phyloP scores from a whole-genome alignment of 1,140 invertebrate species.

The Anagrus nilaparvatae region DNA sequence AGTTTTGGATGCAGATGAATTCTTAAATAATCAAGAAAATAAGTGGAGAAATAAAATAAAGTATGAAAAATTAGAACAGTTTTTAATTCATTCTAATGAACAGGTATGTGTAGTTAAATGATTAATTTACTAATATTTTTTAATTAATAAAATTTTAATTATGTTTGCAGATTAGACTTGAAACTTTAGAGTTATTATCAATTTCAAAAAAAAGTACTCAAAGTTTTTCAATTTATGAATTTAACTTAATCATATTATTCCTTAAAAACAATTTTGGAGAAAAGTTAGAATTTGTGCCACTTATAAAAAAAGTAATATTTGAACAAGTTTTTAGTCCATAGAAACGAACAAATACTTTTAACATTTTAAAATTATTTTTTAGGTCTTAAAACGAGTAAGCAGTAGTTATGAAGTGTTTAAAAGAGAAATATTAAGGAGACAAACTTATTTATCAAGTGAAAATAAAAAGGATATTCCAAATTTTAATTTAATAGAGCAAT shows the following conservation, averaged over 20 bases:
- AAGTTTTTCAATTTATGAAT: slow-evolving; percentile 48
- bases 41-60: slow-evolving; percentile 35
- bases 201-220: slow-evolving; percentile 69
- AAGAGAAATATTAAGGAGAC: slow-evolving; percentile 21
- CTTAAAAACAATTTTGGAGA: slow-evolving; percentile 60
- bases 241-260: slow-evolving; percentile 57
- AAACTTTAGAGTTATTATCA: slow-evolving; percentile 56
- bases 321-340: neutral
- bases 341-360: slow-evolving; percentile 5
- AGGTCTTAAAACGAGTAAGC: slow-evolving; percentile 32
- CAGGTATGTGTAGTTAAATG: slow-evolving; percentile 29
- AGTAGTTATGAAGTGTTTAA: slow-evolving; percentile 27
- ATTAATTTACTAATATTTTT: slow-evolving; percentile 8
- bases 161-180: slow-evolving; percentile 34
- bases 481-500: neutral
- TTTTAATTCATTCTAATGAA: slow-evolving; percentile 33
- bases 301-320: slow-evolving; percentile 51
- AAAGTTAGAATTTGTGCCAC: slow-evolving; percentile 50
- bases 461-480: slow-evolving; percentile 3
- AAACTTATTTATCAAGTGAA: slow-evolving; percentile 16
- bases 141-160: slow-evolving; percentile 9
- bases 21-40: slow-evolving; percentile 11
- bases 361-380: slow-evolving; percentile 10
- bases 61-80: slow-evolving; percentile 29
- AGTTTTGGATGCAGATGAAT: slow-evolving; percentile 21